These are phyloP conservation scores for Leucosticte australis DNA, from an alignment of 2,113 vertebrate species.

Conservation along the genomic window DNA sequence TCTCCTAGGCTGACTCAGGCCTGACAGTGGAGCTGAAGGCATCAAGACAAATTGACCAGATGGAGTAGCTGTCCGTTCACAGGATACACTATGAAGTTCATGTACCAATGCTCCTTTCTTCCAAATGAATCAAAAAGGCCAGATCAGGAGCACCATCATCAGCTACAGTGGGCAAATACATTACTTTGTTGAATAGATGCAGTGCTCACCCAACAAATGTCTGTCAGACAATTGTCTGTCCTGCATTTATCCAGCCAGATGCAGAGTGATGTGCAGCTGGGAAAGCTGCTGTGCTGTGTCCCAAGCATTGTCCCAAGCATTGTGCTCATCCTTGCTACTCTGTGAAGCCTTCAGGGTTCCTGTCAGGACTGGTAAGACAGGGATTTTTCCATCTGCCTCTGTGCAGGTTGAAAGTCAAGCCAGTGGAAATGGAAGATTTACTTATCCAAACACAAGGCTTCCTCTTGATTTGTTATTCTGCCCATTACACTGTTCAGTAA, in stretches of 20 bases:
- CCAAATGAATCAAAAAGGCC: not conserved
- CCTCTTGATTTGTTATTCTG: not conserved
- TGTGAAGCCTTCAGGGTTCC: not conserved
- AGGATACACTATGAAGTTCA: not conserved
- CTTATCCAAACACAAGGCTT: not conserved
- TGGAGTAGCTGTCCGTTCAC: not conserved
- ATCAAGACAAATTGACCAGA: not conserved
- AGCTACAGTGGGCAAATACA: not conserved
- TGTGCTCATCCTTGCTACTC: not conserved
- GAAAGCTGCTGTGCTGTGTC: not conserved
- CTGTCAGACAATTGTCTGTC: not conserved
- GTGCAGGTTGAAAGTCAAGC: not conserved
- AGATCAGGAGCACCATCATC: not conserved
- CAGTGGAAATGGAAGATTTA: not conserved
- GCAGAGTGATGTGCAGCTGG: not conserved
- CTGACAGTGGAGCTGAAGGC: not conserved
- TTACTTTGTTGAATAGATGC: not conserved
- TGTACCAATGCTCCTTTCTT: not conserved
- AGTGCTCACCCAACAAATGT: not conserved
- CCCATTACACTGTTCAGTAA: not conserved
- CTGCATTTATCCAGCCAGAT: not conserved
- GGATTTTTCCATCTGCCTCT: not conserved
- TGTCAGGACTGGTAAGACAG: not conserved
- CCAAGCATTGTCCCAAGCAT: not conserved
- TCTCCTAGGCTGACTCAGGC: not conserved